Base-by-base conservation (phyloP, 2,797 vertebrate species). In the Mormyrus hasselquistii region DNA sequence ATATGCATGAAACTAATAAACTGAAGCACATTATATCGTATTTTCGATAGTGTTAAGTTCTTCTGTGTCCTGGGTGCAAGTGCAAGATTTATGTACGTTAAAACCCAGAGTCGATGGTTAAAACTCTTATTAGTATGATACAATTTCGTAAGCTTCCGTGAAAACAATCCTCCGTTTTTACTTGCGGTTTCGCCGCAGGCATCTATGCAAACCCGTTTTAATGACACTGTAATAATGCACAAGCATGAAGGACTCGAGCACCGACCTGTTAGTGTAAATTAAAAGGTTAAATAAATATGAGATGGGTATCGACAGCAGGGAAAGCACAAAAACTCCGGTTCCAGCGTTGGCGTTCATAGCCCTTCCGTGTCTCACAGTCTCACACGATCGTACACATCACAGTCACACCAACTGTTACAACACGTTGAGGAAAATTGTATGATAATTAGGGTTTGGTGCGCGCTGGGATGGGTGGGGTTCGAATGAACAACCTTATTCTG, bases 241-340 rank as follows among this genome's bases (percentile, higher is more conserved):
- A 50, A 57, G 22, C 22, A 83, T 57, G 53, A 79, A 41, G 22
- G 76, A 34, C 0, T 25, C 16, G n/a, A 47, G 5, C 8, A 92
- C 96, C 96, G 94, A 98, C 97, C 97, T 96, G 92, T 94, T 94
- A 91, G 88, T 94, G 93, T 95, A 94, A 69, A 95, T 94, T 89
- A 97, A 91, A 86, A 94, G 94, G 93, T 98, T 98, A 91, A 97
- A 97, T 89, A 97, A 90, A 90, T 96, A 98, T 53, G 97, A 97
- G 92, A 95, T 94, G 62, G 97, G 98, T 91, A 99, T 97, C 91
- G 98, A 97, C 91, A 96, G 96, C 90, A 98, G 92, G 84, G 97
- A 98, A 91, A 99, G 91, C 41, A 98, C 92, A 91, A 99, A 99
- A 90, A 97, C 97, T 55, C 97, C 96, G 0, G 97, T 98, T 92